Conservation (phyloP, 2,888 invertebrate species). For the Eristalis arbustorum region DNA sequence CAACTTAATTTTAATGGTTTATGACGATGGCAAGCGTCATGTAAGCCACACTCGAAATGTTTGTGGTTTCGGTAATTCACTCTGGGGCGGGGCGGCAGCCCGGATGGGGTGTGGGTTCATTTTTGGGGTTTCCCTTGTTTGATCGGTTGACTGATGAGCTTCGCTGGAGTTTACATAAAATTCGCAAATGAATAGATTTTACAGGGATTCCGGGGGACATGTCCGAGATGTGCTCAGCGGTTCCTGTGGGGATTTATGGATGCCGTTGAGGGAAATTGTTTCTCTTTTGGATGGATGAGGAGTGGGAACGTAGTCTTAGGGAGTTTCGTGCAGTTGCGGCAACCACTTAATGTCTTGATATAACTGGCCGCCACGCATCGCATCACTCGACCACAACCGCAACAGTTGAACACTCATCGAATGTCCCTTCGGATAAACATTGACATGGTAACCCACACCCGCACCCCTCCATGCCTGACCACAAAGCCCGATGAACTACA, state of each 20-base stretch:
- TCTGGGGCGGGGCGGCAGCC: background rate
- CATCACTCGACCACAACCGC: too few relatives aligned
- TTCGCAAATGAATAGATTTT: background rate
- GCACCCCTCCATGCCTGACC: too few relatives aligned
- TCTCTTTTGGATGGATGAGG: background rate
- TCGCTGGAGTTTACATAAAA: background rate
- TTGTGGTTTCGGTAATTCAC: background rate
- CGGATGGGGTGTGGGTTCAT: background rate
- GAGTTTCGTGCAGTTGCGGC: too few relatives aligned
- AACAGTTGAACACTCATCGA: too few relatives aligned
- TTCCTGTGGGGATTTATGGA: background rate
- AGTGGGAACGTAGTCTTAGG: too few relatives aligned
- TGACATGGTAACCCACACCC: too few relatives aligned
- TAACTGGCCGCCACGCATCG: too few relatives aligned
- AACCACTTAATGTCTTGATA: too few relatives aligned
- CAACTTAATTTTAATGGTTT: slow-evolving; percentile 43
- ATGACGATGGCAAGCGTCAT: background rate
- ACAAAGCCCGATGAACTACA: too few relatives aligned
- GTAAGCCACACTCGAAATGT: background rate
- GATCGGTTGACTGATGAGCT: background rate
- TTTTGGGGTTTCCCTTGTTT: background rate
- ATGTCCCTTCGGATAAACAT: too few relatives aligned
- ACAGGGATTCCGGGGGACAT: background rate
- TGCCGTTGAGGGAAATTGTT: background rate
- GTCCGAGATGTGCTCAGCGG: background rate